Evolutionary conservation across 2,113 vertebrate genomes (phyloP).

Genomic region (Typhlomys cinereus): DNA sequence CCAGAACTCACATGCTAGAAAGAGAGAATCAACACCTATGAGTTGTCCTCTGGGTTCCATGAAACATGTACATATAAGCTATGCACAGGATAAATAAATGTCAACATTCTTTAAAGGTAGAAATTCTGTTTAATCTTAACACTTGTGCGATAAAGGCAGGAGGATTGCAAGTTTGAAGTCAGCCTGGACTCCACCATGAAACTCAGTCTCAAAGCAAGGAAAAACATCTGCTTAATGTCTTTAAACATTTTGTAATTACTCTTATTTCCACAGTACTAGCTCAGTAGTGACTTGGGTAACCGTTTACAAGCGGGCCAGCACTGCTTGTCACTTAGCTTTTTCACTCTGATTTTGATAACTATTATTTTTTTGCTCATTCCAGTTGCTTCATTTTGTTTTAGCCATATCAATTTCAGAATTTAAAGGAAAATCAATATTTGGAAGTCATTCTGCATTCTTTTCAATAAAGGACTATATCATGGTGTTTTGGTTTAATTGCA

Average conservation of each 20-base stretch:
- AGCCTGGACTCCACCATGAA: background rate
- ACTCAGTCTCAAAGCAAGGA: background rate
- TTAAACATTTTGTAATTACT: constrained; percentile 21
- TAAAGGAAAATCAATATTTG: constrained; percentile 4
- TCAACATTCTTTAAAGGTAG: too few relatives aligned
- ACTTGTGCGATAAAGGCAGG: background rate
- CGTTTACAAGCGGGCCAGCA: background rate
- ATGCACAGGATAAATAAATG: too few relatives aligned
- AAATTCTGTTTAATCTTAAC: background rate
- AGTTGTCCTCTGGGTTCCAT: too few relatives aligned
- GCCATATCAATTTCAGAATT: background rate
- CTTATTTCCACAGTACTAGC: constrained; percentile 9
- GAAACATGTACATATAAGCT: too few relatives aligned
- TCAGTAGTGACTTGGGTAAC: background rate
- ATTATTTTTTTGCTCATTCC: background rate
- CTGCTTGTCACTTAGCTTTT: background rate
- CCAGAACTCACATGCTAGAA: too few relatives aligned
- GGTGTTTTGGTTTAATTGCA: background rate
- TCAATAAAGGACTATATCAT: background rate
- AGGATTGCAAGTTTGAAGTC: background rate
- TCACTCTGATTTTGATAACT: background rate
- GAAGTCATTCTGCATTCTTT: constrained; percentile 11
- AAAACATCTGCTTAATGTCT: background rate
- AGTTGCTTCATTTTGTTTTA: background rate
- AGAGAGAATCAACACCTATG: too few relatives aligned